A percentile compares a stretch with the other conserved stretches of the same genome.
Conservation (phyloP, 2,797 vertebrate species). For the Periophthalmus magnuspinnatus region DNA sequence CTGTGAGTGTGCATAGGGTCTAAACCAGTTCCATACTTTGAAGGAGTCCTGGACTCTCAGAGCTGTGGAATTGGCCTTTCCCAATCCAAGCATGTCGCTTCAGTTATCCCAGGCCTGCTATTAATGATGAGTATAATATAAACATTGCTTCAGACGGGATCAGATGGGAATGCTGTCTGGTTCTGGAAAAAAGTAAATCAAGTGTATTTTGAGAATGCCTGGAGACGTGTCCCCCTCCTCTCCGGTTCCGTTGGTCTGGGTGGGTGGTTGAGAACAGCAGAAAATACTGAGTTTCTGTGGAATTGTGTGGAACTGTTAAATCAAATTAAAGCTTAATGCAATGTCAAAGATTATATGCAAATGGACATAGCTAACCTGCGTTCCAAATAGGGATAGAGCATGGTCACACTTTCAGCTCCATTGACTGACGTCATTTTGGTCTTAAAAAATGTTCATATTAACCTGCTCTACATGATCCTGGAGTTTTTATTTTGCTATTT, state of each 20-base stretch:
- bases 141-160: constrained; percentile 78
- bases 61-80: constrained; percentile 58
- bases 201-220: constrained; percentile 76
- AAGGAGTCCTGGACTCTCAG: constrained; percentile 45
- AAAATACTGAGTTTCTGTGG: constrained; percentile 70
- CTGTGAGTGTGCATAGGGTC: constrained; percentile 58
- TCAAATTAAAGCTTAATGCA: constrained; percentile 72
- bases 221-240: constrained; percentile 68
- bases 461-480: too few relatives aligned
- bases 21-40: constrained; percentile 71
- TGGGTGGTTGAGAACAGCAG: constrained; percentile 77
- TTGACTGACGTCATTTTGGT: too few relatives aligned
- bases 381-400: too few relatives aligned
- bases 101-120: constrained; percentile 72
- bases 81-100: constrained; percentile 66
- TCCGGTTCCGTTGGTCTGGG: constrained; percentile 61
- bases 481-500: too few relatives aligned
- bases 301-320: constrained; percentile 66
- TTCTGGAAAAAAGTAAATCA: constrained; percentile 78
- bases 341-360: constrained; percentile 68
- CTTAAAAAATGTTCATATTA: too few relatives aligned
- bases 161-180: constrained; percentile 79
- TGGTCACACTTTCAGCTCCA: too few relatives aligned
- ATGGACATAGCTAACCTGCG: too few relatives aligned
- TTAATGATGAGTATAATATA: constrained; percentile 81